Evolutionary conservation across 2,888 invertebrate species (phyloP), one percentile per base, ranked within the genome.

Genomic region (Tromatobia lineatoria): DNA sequence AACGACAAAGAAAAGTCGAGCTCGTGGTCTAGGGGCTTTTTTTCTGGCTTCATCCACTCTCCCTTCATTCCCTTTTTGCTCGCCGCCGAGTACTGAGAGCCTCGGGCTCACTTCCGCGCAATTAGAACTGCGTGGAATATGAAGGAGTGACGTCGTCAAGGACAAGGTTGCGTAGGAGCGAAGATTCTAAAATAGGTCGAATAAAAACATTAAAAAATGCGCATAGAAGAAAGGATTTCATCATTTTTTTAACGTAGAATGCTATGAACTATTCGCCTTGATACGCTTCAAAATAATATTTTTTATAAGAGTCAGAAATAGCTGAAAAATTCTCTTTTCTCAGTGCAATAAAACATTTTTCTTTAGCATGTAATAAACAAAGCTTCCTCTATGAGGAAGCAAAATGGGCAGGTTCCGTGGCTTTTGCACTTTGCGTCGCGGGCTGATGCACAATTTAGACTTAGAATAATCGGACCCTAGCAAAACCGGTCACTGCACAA

Each of bases 1-100:
- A 61, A 47, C 8, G 29, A 29, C 34, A 25, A 25, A 70, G 25
- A 54, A 74, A 84, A 74, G 77, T 57, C n/a, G 38, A 59, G 71
- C 59, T 25, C 18, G 25, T 38, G 67, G 64, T 59, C 64, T 18
- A 15, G 18, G 20, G 38, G 2, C 34, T 34, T 34, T 34, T 61
- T 61, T 29, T 11, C 25, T 13, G 61, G 61, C 13, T 61, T 38
- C n/a, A 38, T 61, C 61, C 25, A 29, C 29, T 47, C 29, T 47
- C 42, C 47, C 47, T 42, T 25, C 47, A 47, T 25, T 47, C 11
- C 29, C 50, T 69, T 50, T 45, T 57, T 23, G 8, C 38, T 38
- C 54, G 57, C 42, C 57, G 23, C 1, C 23, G 57, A 57, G 54
- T 59, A 25, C 25, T 8, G 29, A 57, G 25, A 61, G 61, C 18